Evolutionary conservation across 2,888 invertebrate species (phyloP).

Genomic region (Mechanitis mazaeus): DNA sequence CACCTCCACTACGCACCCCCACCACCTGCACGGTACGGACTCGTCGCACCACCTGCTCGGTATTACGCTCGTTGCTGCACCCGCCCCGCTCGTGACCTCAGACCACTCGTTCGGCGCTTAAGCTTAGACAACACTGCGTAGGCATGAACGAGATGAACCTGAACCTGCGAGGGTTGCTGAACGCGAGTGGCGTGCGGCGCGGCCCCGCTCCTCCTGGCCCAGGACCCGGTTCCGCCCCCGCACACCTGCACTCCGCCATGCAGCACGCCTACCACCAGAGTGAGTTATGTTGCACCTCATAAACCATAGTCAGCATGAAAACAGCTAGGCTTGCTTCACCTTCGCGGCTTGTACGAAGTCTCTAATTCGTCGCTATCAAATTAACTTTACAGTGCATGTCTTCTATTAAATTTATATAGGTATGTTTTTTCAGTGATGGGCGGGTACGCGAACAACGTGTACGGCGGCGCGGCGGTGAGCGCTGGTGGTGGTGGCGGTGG

Average conservation of each 20-base stretch:
- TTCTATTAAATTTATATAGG: background rate
- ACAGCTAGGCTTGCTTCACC: too few relatives aligned
- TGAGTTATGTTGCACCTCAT: conserved; percentile 36
- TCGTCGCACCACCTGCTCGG: conserved; percentile 75
- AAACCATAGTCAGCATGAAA: too few relatives aligned
- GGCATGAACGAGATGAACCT: conserved; percentile 69
- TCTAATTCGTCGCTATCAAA: too few relatives aligned
- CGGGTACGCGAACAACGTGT: conserved; percentile 50
- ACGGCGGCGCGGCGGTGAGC: conserved; percentile 32
- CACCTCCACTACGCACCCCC: conserved; percentile 80
- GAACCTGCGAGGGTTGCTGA: conserved; percentile 69
- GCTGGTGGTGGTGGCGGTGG: conserved; percentile 23
- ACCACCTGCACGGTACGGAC: conserved; percentile 70
- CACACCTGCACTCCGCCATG: conserved; percentile 40
- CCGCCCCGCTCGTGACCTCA: background rate
- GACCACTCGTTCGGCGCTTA: background rate
- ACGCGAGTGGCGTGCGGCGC: conserved; percentile 45
- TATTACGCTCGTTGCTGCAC: conserved; percentile 26
- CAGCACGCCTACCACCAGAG: conserved; percentile 65
- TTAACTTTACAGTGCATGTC: background rate
- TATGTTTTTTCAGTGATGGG: conserved; percentile 50
- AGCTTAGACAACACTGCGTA: conserved; percentile 26
- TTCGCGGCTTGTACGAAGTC: too few relatives aligned
- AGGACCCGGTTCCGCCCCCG: conserved; percentile 23
- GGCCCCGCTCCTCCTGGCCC: conserved; percentile 27